phyloP scores from a whole-genome alignment of 1,140 invertebrate genomes.

The Aplysia californica region DNA sequence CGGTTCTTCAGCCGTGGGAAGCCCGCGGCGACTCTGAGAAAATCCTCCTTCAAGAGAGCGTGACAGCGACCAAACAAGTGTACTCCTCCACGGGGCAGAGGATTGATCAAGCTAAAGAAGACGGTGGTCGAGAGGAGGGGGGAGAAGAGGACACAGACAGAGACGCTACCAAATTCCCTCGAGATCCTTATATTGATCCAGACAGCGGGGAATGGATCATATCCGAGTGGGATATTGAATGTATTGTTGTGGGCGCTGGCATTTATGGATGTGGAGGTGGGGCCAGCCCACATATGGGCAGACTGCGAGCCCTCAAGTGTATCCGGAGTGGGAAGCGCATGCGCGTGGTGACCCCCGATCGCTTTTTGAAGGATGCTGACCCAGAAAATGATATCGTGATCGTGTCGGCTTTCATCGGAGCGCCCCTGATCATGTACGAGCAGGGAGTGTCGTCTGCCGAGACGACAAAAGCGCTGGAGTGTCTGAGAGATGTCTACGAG shows the following conservation, averaged over 20 bases:
- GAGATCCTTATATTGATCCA: slow-evolving; percentile 35
- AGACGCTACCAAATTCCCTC: slow-evolving; percentile 3
- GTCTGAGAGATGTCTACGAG: slow-evolving; percentile 47
- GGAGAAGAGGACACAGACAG: slow-evolving; percentile 17
- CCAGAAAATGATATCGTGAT: slow-evolving; percentile 42
- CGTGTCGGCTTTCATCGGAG: slow-evolving; percentile 51
- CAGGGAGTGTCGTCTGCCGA: slow-evolving; percentile 48
- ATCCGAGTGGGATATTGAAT: slow-evolving; percentile 55
- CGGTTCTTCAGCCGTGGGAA: background rate
- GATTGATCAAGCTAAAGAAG: no score
- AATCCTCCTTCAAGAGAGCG: background rate
- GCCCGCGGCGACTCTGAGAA: background rate
- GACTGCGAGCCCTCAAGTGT: slow-evolving; percentile 38
- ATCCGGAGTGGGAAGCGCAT: slow-evolving; percentile 51
- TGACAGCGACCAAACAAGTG: background rate
- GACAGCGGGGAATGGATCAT: slow-evolving; percentile 55
- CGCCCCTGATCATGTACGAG: slow-evolving; percentile 50
- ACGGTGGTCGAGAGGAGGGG: no score
- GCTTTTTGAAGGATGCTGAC: slow-evolving; percentile 34
- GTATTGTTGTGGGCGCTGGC: slow-evolving; percentile 56
- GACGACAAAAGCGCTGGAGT: slow-evolving; percentile 37
- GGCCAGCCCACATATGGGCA: slow-evolving; percentile 51
- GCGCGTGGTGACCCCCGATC: slow-evolving; percentile 43
- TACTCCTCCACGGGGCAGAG: slow-evolving; percentile 26
- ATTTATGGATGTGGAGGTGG: slow-evolving; percentile 62